Base-by-base conservation (phyloP, 2,113 vertebrate species). In the Entomyzon cyanotis region DNA sequence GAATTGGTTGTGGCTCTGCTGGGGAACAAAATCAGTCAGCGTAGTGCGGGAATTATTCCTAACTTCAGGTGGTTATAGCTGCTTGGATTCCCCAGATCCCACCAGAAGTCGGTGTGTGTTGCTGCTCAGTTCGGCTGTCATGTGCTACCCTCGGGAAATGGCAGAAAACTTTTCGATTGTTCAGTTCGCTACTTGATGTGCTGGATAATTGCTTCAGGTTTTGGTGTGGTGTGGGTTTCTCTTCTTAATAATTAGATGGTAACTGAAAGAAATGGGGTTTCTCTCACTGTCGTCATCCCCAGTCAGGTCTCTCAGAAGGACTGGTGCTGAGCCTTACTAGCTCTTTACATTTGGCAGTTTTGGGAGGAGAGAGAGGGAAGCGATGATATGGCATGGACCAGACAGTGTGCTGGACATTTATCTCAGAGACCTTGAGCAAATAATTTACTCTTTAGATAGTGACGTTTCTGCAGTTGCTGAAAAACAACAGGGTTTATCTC, bases 371-470 rank as follows among this genome's bases (percentile, higher is more conserved):
- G 18, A 49, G 12, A 27, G 30, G 14, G 12, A 24, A 19, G 31
- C 14, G 14, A 17, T 4, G 20, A 24, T 28, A 7, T 7, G 4
- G 20, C 8, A 10, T 18, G 24, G 44, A 31, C 20, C 20, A 46
- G 31, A 30, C 7, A n/a, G 22, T 1, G 17, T 67, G 24, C 47
- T 1, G 1, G 41, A 20, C 3, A 0, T 58, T 76, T 39, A 14
- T 41, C 25, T 82, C 17, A 30, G 60, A 67, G n/a, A 79, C n/a
- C 37, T 55, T 35, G 46, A 44, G n/a, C 16, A 65, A 24, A 23
- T 56, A 0, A 3, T 46, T 27, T 27, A 4, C 9, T 30, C 30
- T 82, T 42, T 24, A 19, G 15, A 2, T 47, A 23, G 12, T 10
- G 15, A 4, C 21, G 39, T 30, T 81, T 81, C 31, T 60, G 24